Evolutionary conservation across 1,140 invertebrate genomes (phyloP).

Genomic region (Limonius californicus): DNA sequence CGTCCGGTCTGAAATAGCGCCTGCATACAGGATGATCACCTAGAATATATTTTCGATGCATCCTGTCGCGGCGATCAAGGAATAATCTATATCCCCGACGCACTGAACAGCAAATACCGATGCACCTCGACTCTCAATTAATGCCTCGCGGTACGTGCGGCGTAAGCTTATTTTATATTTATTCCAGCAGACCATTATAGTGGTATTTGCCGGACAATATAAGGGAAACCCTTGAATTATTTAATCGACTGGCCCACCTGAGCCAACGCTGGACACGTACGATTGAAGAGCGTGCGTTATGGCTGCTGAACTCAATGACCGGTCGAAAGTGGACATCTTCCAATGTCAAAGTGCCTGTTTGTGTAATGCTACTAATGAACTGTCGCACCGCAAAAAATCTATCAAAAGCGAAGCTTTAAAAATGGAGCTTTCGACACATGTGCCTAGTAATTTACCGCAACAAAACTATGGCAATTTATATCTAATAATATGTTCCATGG

Average conservation of each 20-base stretch:
- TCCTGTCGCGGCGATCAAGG: conserved; percentile 31
- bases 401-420: not conserved
- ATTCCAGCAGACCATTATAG: conserved; percentile 25
- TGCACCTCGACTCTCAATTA: conserved; percentile 39
- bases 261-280: conserved; percentile 31
- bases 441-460: not conserved
- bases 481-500: not conserved
- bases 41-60: conserved; percentile 30
- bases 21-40: conserved; percentile 1
- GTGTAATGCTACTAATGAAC: not conserved
- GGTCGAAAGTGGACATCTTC: conserved; percentile 18
- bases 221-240: conserved; percentile 4
- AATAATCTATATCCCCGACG: conserved; percentile 38
- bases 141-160: conserved; percentile 34
- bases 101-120: conserved; percentile 38
- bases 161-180: conserved; percentile 38
- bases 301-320: conserved; percentile 38
- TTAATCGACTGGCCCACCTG: conserved; percentile 28
- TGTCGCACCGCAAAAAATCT: too few relatives aligned
- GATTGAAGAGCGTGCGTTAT: conserved; percentile 37
- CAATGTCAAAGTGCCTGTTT: conserved; percentile 7
- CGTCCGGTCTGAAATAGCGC: conserved; percentile 16
- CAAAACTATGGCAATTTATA: conserved; percentile 7
- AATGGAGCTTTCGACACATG: too few relatives aligned
- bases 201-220: conserved; percentile 18